Conservation (phyloP, 1,140 invertebrate genomes). For the Trachymyrmex septentrionalis region DNA sequence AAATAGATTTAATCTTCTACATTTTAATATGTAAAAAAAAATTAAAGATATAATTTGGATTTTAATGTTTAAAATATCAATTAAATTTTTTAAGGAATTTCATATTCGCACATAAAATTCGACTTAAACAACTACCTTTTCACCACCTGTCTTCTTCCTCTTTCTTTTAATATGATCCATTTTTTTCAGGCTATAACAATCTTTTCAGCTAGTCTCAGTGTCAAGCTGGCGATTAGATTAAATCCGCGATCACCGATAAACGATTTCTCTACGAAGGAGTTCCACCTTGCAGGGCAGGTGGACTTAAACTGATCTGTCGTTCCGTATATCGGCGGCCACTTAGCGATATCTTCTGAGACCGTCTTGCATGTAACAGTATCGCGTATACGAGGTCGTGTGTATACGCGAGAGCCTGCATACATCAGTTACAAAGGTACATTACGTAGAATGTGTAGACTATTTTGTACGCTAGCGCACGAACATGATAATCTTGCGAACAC, state of each 20-base stretch:
- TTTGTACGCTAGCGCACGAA: slow-evolving; percentile 11
- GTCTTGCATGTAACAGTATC: slow-evolving; percentile 69
- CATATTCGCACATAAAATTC: neutral
- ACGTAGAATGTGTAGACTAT: slow-evolving; percentile 17
- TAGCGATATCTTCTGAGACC: slow-evolving; percentile 82
- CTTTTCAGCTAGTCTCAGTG: neutral
- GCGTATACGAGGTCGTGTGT: neutral
- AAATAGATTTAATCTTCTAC: neutral
- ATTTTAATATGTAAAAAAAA: slow-evolving; percentile 4
- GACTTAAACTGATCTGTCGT: slow-evolving; percentile 79
- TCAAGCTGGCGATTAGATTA: neutral
- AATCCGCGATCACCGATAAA: slow-evolving; percentile 27
- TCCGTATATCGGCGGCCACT: slow-evolving; percentile 81
- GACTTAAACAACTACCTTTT: slow-evolving; percentile 73
- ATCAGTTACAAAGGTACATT: slow-evolving; percentile 14
- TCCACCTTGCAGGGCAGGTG: slow-evolving; percentile 77
- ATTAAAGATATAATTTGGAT: neutral
- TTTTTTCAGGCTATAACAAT: neutral
- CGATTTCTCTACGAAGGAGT: slow-evolving; percentile 24
- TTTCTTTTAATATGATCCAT: slow-evolving; percentile 77
- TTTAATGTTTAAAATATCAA: slow-evolving; percentile 6
- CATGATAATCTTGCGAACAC: slow-evolving; percentile 1
- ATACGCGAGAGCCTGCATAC: slow-evolving; percentile 3
- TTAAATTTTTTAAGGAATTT: neutral
- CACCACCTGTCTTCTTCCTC: slow-evolving; percentile 52